Conservation (phyloP, 2,888 invertebrate genomes). For the Drosophila phalerata region DNA sequence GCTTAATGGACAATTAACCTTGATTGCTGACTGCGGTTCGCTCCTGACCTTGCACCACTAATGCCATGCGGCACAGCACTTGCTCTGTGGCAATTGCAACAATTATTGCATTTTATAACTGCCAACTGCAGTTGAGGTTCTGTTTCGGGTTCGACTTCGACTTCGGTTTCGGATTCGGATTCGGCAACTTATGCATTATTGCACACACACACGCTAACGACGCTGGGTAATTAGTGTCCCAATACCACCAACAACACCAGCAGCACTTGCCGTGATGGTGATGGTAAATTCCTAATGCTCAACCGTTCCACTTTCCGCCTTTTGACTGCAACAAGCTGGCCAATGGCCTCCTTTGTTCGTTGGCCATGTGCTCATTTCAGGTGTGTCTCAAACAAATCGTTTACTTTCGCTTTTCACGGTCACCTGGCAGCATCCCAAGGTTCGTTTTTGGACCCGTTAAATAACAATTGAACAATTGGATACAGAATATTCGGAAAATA, state of each 20-base stretch:
- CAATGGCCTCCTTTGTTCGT: slow-evolving; percentile 15
- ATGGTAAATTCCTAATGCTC: slow-evolving; percentile 39
- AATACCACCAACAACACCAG: slow-evolving; percentile 38
- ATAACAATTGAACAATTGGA: neutral
- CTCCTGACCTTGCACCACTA: slow-evolving; percentile 61
- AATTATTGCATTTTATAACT: slow-evolving; percentile 71
- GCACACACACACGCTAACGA: slow-evolving; percentile 24
- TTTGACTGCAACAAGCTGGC: slow-evolving; percentile 9
- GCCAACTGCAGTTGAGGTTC: slow-evolving; percentile 39
- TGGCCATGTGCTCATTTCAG: slow-evolving; percentile 22
- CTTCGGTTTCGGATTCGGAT: neutral
- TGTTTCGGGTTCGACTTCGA: neutral
- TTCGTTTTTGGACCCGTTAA: neutral
- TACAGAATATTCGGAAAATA: neutral
- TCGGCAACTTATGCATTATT: slow-evolving; percentile 70
- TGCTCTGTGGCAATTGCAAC: slow-evolving; percentile 56
- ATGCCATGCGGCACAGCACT: slow-evolving; percentile 33
- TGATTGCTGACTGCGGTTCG: slow-evolving; percentile 59
- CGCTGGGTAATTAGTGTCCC: slow-evolving; percentile 54
- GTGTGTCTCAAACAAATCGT: slow-evolving; percentile 37
- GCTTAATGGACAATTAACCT: slow-evolving; percentile 81
- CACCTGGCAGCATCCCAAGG: slow-evolving; percentile 12
- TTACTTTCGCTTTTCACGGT: slow-evolving; percentile 48
- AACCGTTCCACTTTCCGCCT: slow-evolving; percentile 17
- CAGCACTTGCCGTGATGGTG: slow-evolving; percentile 41